phyloP scores from a whole-genome alignment of 1,140 invertebrate genomes.

The Zaprionus nigranus region DNA sequence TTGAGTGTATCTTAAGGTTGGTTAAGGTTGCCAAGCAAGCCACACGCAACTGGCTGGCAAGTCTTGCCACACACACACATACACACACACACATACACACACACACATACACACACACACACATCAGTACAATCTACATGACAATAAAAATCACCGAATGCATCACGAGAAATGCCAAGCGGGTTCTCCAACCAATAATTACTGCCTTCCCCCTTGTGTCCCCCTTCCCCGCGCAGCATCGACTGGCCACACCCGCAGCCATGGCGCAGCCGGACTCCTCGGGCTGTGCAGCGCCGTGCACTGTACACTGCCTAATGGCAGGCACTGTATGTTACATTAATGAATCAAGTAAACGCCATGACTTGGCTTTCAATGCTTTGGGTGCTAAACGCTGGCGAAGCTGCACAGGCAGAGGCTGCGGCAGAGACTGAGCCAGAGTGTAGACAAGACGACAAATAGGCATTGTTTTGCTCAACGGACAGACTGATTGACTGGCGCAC shows the following conservation, averaged over 20 bases:
- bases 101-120: neutral
- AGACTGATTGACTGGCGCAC: constrained; percentile 27
- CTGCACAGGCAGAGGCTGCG: neutral
- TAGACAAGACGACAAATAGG: constrained; percentile 53
- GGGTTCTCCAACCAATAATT: constrained; percentile 63
- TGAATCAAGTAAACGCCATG: constrained; percentile 60
- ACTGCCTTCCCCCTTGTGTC: constrained; percentile 14
- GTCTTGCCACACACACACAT: constrained; percentile 37
- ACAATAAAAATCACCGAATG: constrained; percentile 33
- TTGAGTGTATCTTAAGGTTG: constrained; percentile 11
- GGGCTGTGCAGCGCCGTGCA: neutral
- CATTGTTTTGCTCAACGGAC: constrained; percentile 51
- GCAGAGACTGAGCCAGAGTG: neutral
- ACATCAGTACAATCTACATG: neutral
- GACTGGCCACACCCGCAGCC: constrained; percentile 53
- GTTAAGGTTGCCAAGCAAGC: constrained; percentile 13
- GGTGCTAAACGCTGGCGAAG: constrained; percentile 5
- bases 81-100: neutral
- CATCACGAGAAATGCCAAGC: constrained; percentile 26
- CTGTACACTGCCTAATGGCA: constrained; percentile 47
- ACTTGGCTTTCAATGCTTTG: constrained; percentile 51
- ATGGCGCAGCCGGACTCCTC: constrained; percentile 12
- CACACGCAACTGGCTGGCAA: constrained; percentile 27
- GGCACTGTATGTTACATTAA: constrained; percentile 60
- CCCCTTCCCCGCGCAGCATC: neutral